Evolutionary conservation across 2,113 vertebrate species (phyloP).

Genomic region (Thalassarche chlororhynchos): DNA sequence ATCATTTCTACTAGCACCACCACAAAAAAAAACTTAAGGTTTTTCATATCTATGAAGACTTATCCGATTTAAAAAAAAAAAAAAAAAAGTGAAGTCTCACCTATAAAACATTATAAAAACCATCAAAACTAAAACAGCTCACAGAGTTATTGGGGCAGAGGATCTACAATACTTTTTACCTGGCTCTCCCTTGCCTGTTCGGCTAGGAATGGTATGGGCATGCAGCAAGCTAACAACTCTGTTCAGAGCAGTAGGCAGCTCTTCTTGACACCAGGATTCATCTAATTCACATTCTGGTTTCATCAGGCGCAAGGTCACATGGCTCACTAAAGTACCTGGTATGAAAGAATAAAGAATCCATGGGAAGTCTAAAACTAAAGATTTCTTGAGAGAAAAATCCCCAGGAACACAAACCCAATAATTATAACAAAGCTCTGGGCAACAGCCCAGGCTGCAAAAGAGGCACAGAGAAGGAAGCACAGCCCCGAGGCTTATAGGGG

Average conservation of each 20-base stretch:
- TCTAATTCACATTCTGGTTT: constrained; percentile 92
- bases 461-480: neutral
- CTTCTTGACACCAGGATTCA: constrained; percentile 91
- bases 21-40: neutral
- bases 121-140: neutral
- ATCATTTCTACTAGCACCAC: neutral
- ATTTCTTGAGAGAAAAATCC: neutral
- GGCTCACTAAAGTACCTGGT: constrained; percentile 87
- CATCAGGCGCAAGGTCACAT: constrained; percentile 91
- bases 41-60: neutral
- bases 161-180: constrained; percentile 33
- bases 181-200: constrained; percentile 78
- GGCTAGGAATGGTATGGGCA: constrained; percentile 81
- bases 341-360: neutral
- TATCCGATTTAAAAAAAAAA: neutral
- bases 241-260: constrained; percentile 83
- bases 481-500: neutral
- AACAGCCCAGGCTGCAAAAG: neutral
- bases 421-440: neutral
- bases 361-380: neutral
- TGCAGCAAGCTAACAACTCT: constrained; percentile 86
- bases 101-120: neutral
- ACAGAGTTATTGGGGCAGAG: neutral
- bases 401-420: neutral
- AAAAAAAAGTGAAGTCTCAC: neutral